phyloP scores from a whole-genome alignment of 2,888 invertebrate genomes.

The Xestia c-nigrum region DNA sequence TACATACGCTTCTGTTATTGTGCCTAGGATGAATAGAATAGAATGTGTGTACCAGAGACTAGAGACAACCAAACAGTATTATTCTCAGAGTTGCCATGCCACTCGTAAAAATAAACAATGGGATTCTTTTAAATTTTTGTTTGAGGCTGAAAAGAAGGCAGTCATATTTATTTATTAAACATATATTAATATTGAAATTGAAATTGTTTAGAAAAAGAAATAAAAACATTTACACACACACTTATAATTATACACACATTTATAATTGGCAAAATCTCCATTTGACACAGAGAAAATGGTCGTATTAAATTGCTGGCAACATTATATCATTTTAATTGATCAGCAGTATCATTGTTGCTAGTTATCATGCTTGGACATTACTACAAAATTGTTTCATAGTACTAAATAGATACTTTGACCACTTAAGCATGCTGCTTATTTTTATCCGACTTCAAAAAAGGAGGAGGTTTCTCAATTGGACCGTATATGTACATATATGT shows the following conservation, averaged over 20 bases:
- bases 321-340: conserved; percentile 18
- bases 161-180: not conserved
- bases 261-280: conserved; percentile 33
- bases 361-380: conserved; percentile 27
- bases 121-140: conserved; percentile 20
- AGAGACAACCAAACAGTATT: conserved; percentile 27
- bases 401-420: conserved; percentile 26
- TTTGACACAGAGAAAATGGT: conserved; percentile 30
- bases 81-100: conserved; percentile 30
- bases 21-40: conserved; percentile 11
- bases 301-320: conserved; percentile 14
- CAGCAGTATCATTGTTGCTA: conserved; percentile 3
- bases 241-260: no score
- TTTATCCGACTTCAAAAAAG: no score
- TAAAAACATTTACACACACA: no score
- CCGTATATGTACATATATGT: no score
- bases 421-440: conserved; percentile 26
- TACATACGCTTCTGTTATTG: conserved; percentile 13
- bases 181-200: no score
- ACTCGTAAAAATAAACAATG: conserved; percentile 32
- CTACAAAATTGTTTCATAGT: conserved; percentile 27
- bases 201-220: no score
- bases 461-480: no score
- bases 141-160: conserved; percentile 27
- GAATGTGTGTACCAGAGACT: conserved; percentile 9